These are phyloP conservation scores for Platyrinchus mystaceus DNA, from an alignment of 2,797 vertebrate genomes.

Conservation along the genomic window DNA sequence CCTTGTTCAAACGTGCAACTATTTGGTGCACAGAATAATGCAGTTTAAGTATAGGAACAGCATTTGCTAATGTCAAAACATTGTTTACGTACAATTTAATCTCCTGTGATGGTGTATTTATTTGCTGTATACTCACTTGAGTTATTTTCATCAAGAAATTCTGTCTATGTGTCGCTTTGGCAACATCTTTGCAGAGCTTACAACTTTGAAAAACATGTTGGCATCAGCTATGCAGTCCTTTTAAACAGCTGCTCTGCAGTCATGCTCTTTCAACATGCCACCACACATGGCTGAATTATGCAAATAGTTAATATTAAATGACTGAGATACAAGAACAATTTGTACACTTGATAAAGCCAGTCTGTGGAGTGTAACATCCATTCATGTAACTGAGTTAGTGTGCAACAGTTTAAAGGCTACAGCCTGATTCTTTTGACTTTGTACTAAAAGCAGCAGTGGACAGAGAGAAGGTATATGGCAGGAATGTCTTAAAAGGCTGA, in stretches of 20 bases:
- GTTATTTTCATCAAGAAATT: conserved; percentile 91
- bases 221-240: conserved; percentile 85
- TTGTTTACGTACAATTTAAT: conserved; percentile 52
- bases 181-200: conserved; percentile 86
- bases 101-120: conserved; percentile 58
- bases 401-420: neutral
- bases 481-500: neutral
- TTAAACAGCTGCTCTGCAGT: conserved; percentile 91
- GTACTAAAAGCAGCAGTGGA: conserved; percentile 10
- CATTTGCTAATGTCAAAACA: conserved; percentile 53
- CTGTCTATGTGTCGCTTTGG: conserved; percentile 84
- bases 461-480: conserved; percentile 19
- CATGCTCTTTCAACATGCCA: conserved; percentile 86
- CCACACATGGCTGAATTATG: conserved; percentile 78
- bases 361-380: conserved; percentile 4
- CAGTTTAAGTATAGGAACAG: conserved; percentile 50
- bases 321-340: conserved; percentile 66
- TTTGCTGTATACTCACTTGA: conserved; percentile 80
- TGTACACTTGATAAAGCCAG: conserved; percentile 19
- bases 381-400: conserved; percentile 29
- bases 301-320: conserved; percentile 90
- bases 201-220: conserved; percentile 89
- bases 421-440: neutral
- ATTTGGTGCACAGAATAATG: neutral
- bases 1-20: conserved; percentile 1